These are phyloP conservation scores for Acropternis orthonyx DNA, from an alignment of 2,797 vertebrate genomes.

Conservation along the genomic window DNA sequence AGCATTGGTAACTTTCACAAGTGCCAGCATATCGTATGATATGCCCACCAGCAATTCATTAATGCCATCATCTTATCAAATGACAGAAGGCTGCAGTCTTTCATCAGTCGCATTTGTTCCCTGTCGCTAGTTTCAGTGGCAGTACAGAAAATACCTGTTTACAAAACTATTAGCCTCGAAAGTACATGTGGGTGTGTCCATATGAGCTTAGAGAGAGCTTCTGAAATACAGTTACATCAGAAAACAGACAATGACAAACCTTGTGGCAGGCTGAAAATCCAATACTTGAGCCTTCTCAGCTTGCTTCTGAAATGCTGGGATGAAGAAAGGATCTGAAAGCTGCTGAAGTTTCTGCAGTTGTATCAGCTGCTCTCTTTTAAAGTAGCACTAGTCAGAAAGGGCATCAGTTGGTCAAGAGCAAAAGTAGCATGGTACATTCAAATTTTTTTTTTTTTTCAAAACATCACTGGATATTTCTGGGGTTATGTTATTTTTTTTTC, in stretches of 20 bases:
- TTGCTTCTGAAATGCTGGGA: neutral
- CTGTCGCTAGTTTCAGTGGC: slow-evolving; percentile 69
- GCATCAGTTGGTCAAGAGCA: neutral
- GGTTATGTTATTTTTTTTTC: neutral
- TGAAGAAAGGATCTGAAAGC: slow-evolving; percentile 9
- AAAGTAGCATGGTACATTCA: neutral
- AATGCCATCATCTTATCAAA: slow-evolving; percentile 64
- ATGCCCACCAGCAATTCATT: slow-evolving; percentile 58
- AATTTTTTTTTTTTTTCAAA: neutral
- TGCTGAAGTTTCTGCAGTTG: neutral
- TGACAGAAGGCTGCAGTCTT: slow-evolving; percentile 76
- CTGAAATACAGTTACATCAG: neutral
- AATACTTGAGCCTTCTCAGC: neutral
- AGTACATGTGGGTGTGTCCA: neutral
- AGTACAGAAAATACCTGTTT: neutral
- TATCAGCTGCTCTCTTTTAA: neutral
- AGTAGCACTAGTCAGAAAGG: slow-evolving; percentile 1
- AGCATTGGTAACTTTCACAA: slow-evolving; percentile 82
- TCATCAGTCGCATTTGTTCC: slow-evolving; percentile 78
- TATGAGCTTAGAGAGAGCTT: neutral
- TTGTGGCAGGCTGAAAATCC: neutral
- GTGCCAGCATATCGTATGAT: slow-evolving; percentile 74
- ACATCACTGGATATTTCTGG: neutral
- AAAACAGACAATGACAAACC: neutral
- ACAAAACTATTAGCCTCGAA: slow-evolving; percentile 20